Evolutionary conservation across 2,113 vertebrate species (phyloP).

Genomic region (Madoqua kirkii): DNA sequence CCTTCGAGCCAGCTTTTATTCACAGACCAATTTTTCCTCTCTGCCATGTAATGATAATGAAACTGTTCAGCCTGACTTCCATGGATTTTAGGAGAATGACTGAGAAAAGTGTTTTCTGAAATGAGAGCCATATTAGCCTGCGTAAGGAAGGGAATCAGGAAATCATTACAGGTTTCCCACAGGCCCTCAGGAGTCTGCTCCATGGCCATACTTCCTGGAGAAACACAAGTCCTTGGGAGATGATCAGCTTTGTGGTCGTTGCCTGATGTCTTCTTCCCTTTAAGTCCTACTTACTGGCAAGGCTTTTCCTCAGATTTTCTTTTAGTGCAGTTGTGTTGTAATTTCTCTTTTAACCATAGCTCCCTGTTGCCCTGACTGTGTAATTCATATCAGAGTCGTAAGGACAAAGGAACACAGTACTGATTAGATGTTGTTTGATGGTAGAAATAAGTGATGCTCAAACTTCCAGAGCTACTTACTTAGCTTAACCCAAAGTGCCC

Average conservation of each 20-base stretch:
- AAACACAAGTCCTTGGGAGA: not conserved
- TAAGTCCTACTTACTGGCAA: not conserved
- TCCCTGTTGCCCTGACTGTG: not conserved
- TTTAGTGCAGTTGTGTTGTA: not conserved
- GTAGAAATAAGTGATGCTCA: not conserved
- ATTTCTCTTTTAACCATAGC: not conserved
- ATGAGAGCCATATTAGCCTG: constrained; percentile 36
- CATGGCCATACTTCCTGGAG: not conserved
- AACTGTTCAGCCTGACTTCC: constrained; percentile 15
- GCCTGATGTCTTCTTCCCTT: not conserved
- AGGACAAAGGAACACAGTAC: not conserved
- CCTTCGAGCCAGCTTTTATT: not conserved
- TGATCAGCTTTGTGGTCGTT: not conserved
- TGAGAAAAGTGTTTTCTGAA: constrained; percentile 36
- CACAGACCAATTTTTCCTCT: constrained; percentile 6
- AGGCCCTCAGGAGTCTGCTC: not conserved
- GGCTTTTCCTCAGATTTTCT: not conserved
- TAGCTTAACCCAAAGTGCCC: not conserved
- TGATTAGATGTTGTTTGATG: not conserved
- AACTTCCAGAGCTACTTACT: not conserved
- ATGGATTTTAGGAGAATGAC: not conserved
- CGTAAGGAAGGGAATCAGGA: constrained; percentile 17
- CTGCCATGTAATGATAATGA: constrained; percentile 25
- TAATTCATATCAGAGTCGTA: not conserved
- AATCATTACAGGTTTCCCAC: not conserved